These are phyloP conservation scores for Hypsibius dujardini DNA, from an alignment of 1,140 invertebrate genomes.

Conservation along the genomic window DNA sequence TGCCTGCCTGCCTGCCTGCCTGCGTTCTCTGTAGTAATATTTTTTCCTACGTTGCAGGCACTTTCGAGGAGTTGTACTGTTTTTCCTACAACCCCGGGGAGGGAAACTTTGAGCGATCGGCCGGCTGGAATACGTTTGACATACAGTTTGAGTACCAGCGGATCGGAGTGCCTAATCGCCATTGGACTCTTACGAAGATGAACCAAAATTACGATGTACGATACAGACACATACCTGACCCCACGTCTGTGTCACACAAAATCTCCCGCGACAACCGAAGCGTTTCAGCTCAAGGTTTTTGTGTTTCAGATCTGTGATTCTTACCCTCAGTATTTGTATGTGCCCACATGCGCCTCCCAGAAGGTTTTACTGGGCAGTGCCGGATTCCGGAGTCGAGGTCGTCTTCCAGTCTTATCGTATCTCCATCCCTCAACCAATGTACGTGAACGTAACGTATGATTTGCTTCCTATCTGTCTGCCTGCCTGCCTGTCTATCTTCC, in stretches of 20 bases:
- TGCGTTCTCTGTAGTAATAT: too few relatives aligned
- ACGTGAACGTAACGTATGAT: constrained; percentile 22
- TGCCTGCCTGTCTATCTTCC: too few relatives aligned
- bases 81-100: constrained; percentile 69
- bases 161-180: constrained; percentile 77
- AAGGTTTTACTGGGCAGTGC: constrained; percentile 74
- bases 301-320: constrained; percentile 74
- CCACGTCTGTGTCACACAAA: neutral
- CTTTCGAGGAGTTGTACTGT: constrained; percentile 64
- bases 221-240: neutral
- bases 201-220: constrained; percentile 78
- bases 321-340: constrained; percentile 79
- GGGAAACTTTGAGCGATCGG: constrained; percentile 52
- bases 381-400: constrained; percentile 78
- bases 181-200: constrained; percentile 70
- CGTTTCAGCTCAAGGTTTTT: constrained; percentile 2
- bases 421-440: constrained; percentile 66
- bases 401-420: constrained; percentile 85
- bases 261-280: too few relatives aligned
- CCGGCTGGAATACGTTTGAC: constrained; percentile 82
- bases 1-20: too few relatives aligned
- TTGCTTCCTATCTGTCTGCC: too few relatives aligned
- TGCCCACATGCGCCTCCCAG: constrained; percentile 62
- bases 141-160: constrained; percentile 72
- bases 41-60: constrained; percentile 19